Conservation (phyloP, 2,797 vertebrate species). For the Pagetopsis macropterus region DNA sequence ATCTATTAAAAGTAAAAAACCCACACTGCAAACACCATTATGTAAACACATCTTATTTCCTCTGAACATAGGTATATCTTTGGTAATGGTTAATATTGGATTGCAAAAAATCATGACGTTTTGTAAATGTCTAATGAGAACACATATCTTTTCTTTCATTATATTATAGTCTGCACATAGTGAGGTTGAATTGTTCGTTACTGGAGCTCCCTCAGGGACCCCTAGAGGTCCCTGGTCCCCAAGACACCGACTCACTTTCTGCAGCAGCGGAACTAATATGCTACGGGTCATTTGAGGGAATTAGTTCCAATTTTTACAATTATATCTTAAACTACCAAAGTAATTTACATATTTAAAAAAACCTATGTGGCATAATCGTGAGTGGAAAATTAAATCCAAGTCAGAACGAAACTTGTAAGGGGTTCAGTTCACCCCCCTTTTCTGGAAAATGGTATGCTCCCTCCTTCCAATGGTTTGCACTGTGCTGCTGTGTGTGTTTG, state of each 20-base stretch:
- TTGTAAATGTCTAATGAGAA: neutral
- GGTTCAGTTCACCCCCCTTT: slow-evolving; percentile 43
- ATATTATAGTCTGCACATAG: neutral
- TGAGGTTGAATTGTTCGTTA: slow-evolving; percentile 14
- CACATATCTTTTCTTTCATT: neutral
- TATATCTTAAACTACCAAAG: rapidly evolving
- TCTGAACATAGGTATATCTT: neutral
- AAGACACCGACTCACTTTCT: neutral
- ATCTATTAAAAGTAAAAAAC: no score
- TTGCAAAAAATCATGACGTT: neutral
- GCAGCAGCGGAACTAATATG: neutral
- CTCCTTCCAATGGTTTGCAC: slow-evolving; percentile 42
- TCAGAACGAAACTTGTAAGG: slow-evolving; percentile 6
- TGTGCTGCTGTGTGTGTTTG: slow-evolving; percentile 36
- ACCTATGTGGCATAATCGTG: rapidly evolving
- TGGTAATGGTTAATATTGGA: neutral
- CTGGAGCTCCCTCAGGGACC: slow-evolving; percentile 2
- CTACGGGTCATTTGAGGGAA: neutral
- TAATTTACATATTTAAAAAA: neutral
- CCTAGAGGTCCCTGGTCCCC: slow-evolving; percentile 15
- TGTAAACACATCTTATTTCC: neutral
- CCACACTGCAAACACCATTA: neutral
- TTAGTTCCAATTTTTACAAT: rapidly evolving
- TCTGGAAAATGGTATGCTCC: slow-evolving; percentile 69
- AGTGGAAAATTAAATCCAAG: no score